Percentiles rank a stretch among this genome's conserved stretches.
Conservation (phyloP, 2,113 vertebrate genomes). For the Henicopernis longicauda region DNA sequence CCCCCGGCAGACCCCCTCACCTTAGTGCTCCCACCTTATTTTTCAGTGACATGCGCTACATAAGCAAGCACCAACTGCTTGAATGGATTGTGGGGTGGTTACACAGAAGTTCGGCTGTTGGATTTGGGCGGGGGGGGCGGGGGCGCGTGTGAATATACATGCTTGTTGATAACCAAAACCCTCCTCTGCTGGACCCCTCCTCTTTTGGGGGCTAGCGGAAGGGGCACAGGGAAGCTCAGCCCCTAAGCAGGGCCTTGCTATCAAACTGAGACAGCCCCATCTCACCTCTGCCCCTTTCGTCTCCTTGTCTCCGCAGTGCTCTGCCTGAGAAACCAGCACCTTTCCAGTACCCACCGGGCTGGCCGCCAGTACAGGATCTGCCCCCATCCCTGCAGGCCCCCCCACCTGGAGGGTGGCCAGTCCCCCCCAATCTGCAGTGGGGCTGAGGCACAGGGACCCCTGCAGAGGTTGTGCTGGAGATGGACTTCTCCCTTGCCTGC, state of each 20-base stretch:
- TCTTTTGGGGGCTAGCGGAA: neutral
- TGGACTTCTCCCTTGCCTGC: neutral
- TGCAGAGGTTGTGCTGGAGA: neutral
- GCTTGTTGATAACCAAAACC: neutral
- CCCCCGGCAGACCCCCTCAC: neutral
- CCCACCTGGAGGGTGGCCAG: slow-evolving; percentile 54
- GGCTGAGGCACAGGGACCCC: slow-evolving; percentile 56
- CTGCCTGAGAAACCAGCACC: slow-evolving; percentile 38
- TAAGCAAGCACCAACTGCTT: neutral
- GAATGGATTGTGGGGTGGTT: neutral
- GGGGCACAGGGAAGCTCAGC: neutral
- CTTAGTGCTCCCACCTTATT: neutral
- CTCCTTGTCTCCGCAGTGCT: neutral
- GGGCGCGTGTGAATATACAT: rapidly evolving
- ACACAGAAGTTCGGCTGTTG: neutral
- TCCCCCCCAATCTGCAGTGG: slow-evolving; percentile 71
- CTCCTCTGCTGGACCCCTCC: neutral
- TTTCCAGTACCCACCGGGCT: slow-evolving; percentile 76
- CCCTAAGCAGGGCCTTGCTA: neutral
- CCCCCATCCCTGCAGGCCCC: slow-evolving; percentile 76
- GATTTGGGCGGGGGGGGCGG: neutral
- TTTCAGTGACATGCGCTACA: rapidly evolving
- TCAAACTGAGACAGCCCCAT: rapidly evolving
- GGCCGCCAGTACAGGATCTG: slow-evolving; percentile 76
- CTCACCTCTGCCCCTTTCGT: neutral